Conservation (phyloP, 2,113 vertebrate species). For the Chloropsis hardwickii region DNA sequence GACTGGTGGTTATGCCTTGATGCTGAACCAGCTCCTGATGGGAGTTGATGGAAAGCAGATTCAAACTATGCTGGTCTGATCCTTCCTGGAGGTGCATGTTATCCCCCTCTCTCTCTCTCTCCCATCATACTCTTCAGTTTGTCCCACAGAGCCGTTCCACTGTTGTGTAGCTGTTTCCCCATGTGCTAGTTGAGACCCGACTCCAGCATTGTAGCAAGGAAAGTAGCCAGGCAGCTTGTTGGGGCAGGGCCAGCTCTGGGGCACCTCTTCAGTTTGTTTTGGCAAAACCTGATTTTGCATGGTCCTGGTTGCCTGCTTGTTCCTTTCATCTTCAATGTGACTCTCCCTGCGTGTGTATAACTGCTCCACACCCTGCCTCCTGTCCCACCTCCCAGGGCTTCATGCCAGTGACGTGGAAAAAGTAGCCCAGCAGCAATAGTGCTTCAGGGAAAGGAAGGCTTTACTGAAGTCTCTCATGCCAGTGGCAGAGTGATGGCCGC, state of each 20-base stretch:
- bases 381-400: not conserved
- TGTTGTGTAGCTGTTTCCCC: not conserved
- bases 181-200: slow-evolving; percentile 26
- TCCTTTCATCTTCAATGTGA: slow-evolving; percentile 6
- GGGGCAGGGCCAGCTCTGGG: slow-evolving; percentile 31
- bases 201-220: slow-evolving; percentile 2
- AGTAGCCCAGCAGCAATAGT: not conserved
- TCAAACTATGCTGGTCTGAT: not conserved
- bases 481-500: not conserved
- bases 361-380: not conserved
- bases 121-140: not conserved
- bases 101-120: not conserved
- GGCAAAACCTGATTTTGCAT: slow-evolving; percentile 17
- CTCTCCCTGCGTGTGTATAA: not conserved
- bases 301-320: slow-evolving; percentile 18
- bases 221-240: slow-evolving; percentile 46
- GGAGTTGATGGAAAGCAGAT: not conserved
- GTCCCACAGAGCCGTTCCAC: not conserved
- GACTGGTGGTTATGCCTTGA: not conserved
- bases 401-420: not conserved
- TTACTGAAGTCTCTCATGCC: not conserved
- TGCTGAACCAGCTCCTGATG: not conserved
- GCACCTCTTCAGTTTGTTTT: slow-evolving; percentile 48
- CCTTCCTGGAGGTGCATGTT: not conserved
- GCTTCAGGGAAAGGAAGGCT: not conserved